phyloP scores from a whole-genome alignment of 2,113 vertebrate species.

The Cebidichthys violaceus region DNA sequence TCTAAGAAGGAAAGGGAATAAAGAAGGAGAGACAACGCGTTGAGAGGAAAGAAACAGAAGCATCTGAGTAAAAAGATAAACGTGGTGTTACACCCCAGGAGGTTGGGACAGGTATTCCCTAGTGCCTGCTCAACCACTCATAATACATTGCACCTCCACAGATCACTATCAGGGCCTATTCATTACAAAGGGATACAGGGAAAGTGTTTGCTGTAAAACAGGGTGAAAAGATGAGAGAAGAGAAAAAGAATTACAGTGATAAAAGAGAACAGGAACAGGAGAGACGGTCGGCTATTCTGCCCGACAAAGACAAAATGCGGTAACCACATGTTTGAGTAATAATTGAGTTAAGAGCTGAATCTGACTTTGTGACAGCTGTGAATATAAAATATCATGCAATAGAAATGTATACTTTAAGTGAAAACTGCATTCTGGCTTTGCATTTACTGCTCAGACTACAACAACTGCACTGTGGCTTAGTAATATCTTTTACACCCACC shows the following conservation, averaged over 20 bases:
- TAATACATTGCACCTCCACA: slow-evolving; percentile 18
- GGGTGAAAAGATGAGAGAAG: slow-evolving; percentile 14
- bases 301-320: background rate
- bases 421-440: slow-evolving; percentile 1
- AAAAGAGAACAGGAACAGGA: background rate
- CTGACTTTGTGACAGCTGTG: background rate
- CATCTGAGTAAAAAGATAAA: slow-evolving; percentile 8
- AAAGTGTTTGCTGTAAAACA: slow-evolving; percentile 8
- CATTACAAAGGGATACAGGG: slow-evolving; percentile 28
- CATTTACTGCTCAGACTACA: background rate
- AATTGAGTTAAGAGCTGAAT: background rate
- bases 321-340: background rate
- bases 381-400: background rate
- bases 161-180: slow-evolving; percentile 36
- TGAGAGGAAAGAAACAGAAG: background rate
- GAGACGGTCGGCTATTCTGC: background rate
- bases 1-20: slow-evolving; percentile 78
- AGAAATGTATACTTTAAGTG: background rate
- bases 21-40: background rate
- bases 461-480: background rate
- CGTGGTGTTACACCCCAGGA: background rate
- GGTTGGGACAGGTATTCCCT: slow-evolving; percentile 5
- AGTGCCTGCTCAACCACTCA: slow-evolving; percentile 31
- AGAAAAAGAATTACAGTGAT: slow-evolving; percentile 17
- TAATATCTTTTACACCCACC: background rate